These are phyloP conservation scores for Lepidonotus clava DNA, from an alignment of 2,888 invertebrate genomes.

Conservation along the genomic window DNA sequence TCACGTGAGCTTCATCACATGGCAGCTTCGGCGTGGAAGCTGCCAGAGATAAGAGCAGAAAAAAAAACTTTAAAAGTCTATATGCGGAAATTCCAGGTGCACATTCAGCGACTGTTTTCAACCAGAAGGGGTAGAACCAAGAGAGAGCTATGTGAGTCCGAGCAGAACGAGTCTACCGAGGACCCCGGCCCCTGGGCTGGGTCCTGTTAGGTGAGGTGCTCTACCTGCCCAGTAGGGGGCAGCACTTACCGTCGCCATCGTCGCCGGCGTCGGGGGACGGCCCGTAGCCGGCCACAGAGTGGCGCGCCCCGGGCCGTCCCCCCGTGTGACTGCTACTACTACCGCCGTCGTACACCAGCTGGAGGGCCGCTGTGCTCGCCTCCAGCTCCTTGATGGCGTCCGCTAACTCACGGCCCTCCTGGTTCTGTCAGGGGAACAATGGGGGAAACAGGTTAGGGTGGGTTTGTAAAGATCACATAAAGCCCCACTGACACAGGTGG, in stretches of 20 bases:
- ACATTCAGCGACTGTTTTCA: no score
- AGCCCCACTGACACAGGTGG: no score
- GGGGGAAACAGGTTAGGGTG: no score
- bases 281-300: conserved; percentile 47
- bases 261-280: not conserved
- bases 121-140: no score
- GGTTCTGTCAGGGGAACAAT: not conserved
- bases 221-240: not conserved
- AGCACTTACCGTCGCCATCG: conserved; percentile 27
- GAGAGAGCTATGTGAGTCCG: no score
- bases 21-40: no score
- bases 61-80: no score
- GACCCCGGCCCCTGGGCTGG: not conserved
- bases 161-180: no score
- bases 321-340: not conserved
- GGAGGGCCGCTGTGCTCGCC: conserved; percentile 76
- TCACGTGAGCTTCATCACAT: no score
- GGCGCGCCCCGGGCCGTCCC: conserved; percentile 9
- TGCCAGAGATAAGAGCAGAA: no score
- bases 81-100: no score
- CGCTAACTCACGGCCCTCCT: conserved; percentile 69
- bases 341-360: conserved; percentile 68
- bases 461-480: no score
- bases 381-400: conserved; percentile 77
- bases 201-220: not conserved